These are phyloP conservation scores for Dipus sagitta DNA, from an alignment of 2,797 vertebrate species.

Conservation along the genomic window DNA sequence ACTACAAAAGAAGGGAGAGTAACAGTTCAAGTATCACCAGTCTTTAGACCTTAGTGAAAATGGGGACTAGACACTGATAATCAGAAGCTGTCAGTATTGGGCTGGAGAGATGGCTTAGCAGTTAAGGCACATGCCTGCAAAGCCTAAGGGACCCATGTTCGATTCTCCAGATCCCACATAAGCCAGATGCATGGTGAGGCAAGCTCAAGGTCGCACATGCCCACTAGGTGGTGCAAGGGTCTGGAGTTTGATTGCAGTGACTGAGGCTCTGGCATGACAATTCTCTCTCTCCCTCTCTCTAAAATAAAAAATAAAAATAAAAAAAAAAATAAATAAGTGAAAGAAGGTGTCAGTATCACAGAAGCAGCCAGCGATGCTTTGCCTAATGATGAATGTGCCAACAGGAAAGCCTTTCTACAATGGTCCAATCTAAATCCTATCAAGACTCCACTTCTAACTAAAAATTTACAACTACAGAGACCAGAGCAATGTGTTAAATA, in stretches of 20 bases:
- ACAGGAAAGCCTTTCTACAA: conserved; percentile 48
- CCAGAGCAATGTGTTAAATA: background rate
- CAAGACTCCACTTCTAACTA: conserved; percentile 45
- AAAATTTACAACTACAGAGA: conserved; percentile 33
- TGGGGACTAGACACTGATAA: conserved; percentile 19
- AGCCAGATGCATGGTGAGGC: too few species aligned
- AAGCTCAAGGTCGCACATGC: too few species aligned
- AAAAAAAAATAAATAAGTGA: too few species aligned
- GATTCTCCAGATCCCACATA: too few species aligned
- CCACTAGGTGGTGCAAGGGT: too few species aligned
- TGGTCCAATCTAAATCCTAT: conserved; percentile 57
- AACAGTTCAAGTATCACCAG: conserved; percentile 26
- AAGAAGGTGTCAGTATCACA: background rate
- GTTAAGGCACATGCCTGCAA: too few species aligned
- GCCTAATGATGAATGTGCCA: conserved; percentile 10
- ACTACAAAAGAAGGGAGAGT: conserved; percentile 1
- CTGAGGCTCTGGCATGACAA: too few species aligned
- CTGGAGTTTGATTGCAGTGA: too few species aligned
- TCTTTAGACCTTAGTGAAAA: conserved; percentile 53
- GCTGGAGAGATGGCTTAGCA: too few species aligned
- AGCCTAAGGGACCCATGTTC: too few species aligned
- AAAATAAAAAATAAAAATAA: too few species aligned
- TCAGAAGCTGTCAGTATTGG: conserved; percentile 26
- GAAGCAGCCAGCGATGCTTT: conserved; percentile 46
- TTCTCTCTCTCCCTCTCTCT: too few species aligned